Base-by-base conservation (phyloP, 2,797 vertebrate genomes). In the Dallia pectoralis region DNA sequence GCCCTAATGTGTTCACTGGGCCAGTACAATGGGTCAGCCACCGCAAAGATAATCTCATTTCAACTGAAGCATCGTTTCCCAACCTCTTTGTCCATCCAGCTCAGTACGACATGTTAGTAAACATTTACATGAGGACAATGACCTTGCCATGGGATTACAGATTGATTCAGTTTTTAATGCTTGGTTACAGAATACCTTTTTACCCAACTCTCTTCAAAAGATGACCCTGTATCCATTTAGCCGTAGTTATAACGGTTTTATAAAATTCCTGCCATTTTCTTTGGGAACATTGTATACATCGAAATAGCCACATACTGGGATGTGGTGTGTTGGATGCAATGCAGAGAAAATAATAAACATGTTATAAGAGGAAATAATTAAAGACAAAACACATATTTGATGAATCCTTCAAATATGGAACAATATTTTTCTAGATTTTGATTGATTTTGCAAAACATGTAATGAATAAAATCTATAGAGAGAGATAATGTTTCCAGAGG, bases 1-100 rank as follows among this genome's bases (percentile, higher is more conserved):
- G 69, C 53, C 25, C 56, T 76, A 79, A 72, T 71, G 65, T 81
- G 74, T 62, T 70, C 70, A 79, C 67, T 36, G 49, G 80, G 64
- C 61, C 67, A 56, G 70, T 22, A 64, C 75, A 76, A 74, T 27
- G 74, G 71, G 76, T 71, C 70, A 73, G 73, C 73, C 40, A 33
- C 53, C 25, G 62, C 16, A 27, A 25, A 40, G 51, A 67, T 74
- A 27, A 22, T 61, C 66, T 64, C 36, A 19, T 62, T 64, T 69
- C 40, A 33, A 30, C 59, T 27, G 51, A 53, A 32, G 12, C 61
- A 40, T 30, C 25, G 9, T 66, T 16, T 6, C 4, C 22, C 47
- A 16, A 14, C 30, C 49, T 4, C 49, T 36, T 29, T 27, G 19
- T 61, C 25, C 18, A 12, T 33, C 36, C 40, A 6, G 22, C 25